Percentiles rank a stretch among this genome's conserved stretches.
These are phyloP conservation scores for Sebastes matsubarae DNA, from an alignment of 2,797 vertebrate species.

Conservation along the genomic window DNA sequence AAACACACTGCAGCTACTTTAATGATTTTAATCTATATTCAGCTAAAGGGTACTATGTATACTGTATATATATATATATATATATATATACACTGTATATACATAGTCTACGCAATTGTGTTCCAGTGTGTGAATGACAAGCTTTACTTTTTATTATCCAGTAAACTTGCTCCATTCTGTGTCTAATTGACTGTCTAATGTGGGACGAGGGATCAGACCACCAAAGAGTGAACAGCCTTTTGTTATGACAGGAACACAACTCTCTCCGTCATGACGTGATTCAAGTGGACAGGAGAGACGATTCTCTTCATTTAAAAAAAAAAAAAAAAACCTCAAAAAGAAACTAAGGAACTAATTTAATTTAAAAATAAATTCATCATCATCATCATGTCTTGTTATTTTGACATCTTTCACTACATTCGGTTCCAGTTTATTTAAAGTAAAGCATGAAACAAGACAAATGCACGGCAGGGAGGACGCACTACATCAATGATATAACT, in stretches of 20 bases:
- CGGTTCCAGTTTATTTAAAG: neutral
- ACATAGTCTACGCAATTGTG: neutral
- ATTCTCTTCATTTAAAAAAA: neutral
- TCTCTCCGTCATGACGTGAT: neutral
- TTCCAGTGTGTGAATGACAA: neutral
- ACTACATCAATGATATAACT: constrained; percentile 62
- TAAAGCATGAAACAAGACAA: constrained; percentile 24
- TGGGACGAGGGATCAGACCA: constrained; percentile 30
- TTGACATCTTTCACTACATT: neutral
- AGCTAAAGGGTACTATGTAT: too few relatives aligned
- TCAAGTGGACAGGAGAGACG: neutral
- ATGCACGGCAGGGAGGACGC: constrained; percentile 28
- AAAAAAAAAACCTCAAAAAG: neutral
- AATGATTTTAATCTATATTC: too few relatives aligned
- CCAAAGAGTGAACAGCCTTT: constrained; percentile 22
- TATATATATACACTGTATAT: too few relatives aligned
- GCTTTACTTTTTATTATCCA: constrained; percentile 8
- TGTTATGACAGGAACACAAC: constrained; percentile 29
- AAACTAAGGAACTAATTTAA: neutral
- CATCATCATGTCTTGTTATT: neutral
- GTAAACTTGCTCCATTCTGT: constrained; percentile 11
- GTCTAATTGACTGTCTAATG: constrained; percentile 47
- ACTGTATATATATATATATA: too few relatives aligned
- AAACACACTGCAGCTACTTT: too few relatives aligned
- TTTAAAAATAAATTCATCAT: neutral